Base-by-base conservation (phyloP, 2,113 vertebrate genomes). In the Plotosus lineatus region DNA sequence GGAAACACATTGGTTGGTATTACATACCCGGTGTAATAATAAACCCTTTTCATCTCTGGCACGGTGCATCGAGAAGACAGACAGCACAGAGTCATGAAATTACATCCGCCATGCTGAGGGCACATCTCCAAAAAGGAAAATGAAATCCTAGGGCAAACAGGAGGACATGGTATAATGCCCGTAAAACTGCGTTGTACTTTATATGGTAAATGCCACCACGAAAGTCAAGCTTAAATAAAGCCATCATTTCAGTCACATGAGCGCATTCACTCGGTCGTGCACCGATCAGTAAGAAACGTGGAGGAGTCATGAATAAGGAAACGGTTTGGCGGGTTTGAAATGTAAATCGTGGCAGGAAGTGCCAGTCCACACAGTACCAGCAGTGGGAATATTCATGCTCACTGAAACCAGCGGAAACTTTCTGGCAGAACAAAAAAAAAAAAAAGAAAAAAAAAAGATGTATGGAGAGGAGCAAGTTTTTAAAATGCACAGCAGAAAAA, bases 11-110 rank as follows among this genome's bases (percentile, higher is more conserved):
- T 80, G 87, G 87, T 90, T 91, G 87, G 89, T 93, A 90, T 91
- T 90, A 90, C 87, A 88, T 89, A 89, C 77, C 69, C 48, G 61
- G 83, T 88, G 88, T 90, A 91, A 92, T 88, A 91, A 92, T 88
- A 91, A 92, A 90, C 89, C 75, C 36, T 11, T 86, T 85, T 89
- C 80, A 85, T 86, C 81, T 84, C 40, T 38, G 66, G 80, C 51
- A 36, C 80, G 85, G 89, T 84, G 85, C 85, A 90, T 86, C 73
- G 82, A 87, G 88, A 82, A 77, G 84, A 89, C 87, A 82, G 84
- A 88, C 81, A 84, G 84, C 77, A 63, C 63, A 23, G 87, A 71
- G 81, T 88, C 85, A 88, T 93, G 89, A 93, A 91, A 92, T 90
- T 86, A 86, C 87, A 92, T 66, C 87, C 84, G 87, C 79, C 78